A percentile compares a stretch with the other conserved stretches of the same genome.
These are phyloP conservation scores for Peromyscus eremicus DNA, from an alignment of 2,797 vertebrate species.

Conservation along the genomic window DNA sequence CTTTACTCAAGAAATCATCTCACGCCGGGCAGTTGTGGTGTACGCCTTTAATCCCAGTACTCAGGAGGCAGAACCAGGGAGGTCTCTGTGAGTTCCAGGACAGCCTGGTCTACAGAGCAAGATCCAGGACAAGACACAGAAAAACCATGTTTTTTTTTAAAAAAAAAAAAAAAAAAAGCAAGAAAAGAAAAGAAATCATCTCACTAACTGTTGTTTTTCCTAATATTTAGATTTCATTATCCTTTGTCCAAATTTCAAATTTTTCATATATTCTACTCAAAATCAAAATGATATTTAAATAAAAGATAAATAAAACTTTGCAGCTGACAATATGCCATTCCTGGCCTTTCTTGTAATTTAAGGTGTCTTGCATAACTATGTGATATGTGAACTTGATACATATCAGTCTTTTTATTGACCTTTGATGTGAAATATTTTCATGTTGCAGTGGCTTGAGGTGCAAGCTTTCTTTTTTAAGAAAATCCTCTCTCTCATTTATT, in stretches of 20 bases:
- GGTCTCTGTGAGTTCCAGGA: no score
- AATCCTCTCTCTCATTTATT: background rate
- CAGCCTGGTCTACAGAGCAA: no score
- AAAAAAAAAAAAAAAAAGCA: no score
- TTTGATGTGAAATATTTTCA: background rate
- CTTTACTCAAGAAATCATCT: background rate
- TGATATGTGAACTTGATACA: background rate
- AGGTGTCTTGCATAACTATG: background rate
- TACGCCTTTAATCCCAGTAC: no score
- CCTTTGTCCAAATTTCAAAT: background rate
- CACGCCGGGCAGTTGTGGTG: no score
- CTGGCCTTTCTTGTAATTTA: background rate
- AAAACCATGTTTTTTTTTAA: no score
- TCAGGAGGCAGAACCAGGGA: no score
- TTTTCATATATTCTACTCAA: constrained; percentile 1
- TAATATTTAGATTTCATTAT: background rate
- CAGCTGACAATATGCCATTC: background rate
- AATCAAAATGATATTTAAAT: constrained; percentile 50
- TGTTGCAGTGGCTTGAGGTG: background rate
- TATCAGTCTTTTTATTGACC: background rate
- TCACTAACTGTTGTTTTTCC: background rate
- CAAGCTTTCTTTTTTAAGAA: background rate
- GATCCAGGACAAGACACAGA: no score
- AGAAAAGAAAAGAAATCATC: background rate
- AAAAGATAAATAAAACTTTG: background rate